Evolutionary conservation across 2,113 vertebrate species (phyloP).

Genomic region (Piprites chloris): DNA sequence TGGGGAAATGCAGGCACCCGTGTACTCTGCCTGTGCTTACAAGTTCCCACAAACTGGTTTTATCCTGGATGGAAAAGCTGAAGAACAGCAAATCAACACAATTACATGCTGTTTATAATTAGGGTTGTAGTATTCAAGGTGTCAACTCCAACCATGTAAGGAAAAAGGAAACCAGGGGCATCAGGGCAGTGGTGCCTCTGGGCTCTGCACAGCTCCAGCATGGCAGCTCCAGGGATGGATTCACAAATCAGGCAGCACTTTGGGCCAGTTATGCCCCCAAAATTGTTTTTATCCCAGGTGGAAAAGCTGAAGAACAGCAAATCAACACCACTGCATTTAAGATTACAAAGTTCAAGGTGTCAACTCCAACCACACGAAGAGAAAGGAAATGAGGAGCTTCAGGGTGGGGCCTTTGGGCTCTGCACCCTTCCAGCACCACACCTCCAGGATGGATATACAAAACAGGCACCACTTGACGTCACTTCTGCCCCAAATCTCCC

Average conservation of each 20-base stretch:
- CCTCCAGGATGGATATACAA: background rate
- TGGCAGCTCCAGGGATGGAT: background rate
- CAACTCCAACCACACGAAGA: background rate
- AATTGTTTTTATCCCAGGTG: background rate
- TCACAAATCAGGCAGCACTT: fast-evolving
- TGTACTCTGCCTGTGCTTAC: background rate
- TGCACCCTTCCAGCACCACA: background rate
- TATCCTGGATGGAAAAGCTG: background rate
- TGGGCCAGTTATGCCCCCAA: background rate
- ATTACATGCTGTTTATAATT: fast-evolving
- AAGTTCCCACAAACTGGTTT: fast-evolving
- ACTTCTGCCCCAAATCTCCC: background rate
- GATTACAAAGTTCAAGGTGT: background rate
- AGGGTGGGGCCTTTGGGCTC: background rate
- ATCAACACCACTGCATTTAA: background rate
- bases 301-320: background rate
- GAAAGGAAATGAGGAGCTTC: background rate
- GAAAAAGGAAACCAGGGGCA: background rate
- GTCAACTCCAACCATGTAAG: background rate
- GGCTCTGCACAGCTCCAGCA: background rate
- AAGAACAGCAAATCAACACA: background rate
- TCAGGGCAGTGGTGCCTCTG: background rate
- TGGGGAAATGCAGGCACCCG: background rate
- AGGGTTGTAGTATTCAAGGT: background rate
- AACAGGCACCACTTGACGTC: background rate